Evolutionary conservation across 2,797 vertebrate genomes (phyloP), one percentile per base, ranked within the genome.

Genomic region (Austrolebias charrua): DNA sequence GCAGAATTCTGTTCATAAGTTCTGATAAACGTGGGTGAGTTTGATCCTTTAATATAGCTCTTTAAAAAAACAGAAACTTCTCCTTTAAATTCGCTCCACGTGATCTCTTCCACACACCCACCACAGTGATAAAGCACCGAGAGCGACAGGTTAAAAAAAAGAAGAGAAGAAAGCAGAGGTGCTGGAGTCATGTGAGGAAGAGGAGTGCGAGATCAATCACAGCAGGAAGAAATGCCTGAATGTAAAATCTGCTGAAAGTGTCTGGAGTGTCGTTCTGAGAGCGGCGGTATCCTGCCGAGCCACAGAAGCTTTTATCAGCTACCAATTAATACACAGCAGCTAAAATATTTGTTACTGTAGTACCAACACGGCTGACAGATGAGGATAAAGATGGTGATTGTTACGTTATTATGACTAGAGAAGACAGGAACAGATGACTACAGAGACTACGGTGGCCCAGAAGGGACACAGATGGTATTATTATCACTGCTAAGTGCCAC

Each of bases 331-430:
- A 71, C 50, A 24, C 48, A 66, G 63, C 20, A 51, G 50, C 53
- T 69, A 63, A 50, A 69, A 45, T 13, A 66, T 45, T 73, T 38
- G 72, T 68, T 56, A 66, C 60, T 64, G 49, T 65, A 55, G 53
- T 5, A 57, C 65, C 73, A 83, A 76, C 62, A 81, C 57, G 65
- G 71, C 69, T 52, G 69, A 83, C 72, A 60, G 50, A 78, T 61
- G 70, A 82, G 16, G 64, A 68, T 59, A 79, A 66, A 35, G 68
- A 68, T 69, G 78, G 59, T 64, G 65, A 73, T 69, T 14, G 67
- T 76, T 60, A 54, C 69, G 57, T 61, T 62, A 29, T 56, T 48
- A 56, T 73, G 64, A 66, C 24, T 66, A 49, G 31, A 70, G 66
- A 56, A 33, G n/a, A 73, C 53, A 3, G 51, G 72, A 69, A 74